Evolutionary conservation across 2,888 invertebrate genomes (phyloP).

Genomic region (Apantesis nais): DNA sequence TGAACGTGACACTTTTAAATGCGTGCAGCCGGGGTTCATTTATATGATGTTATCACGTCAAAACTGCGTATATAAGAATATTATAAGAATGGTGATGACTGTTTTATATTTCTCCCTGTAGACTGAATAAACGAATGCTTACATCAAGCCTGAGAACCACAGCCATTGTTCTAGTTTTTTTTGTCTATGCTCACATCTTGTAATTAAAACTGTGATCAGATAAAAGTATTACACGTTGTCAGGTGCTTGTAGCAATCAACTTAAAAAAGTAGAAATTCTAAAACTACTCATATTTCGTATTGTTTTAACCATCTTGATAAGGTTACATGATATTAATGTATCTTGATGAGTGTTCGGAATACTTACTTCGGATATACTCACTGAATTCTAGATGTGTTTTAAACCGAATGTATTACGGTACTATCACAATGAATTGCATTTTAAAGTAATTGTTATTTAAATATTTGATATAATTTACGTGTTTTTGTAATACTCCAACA

Average conservation of each 20-base stretch:
- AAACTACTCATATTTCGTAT: slow-evolving; percentile 31
- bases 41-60: no score
- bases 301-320: slow-evolving; percentile 42
- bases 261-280: slow-evolving; percentile 30
- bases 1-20: no score
- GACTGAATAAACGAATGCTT: slow-evolving; percentile 27
- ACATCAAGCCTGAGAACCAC: slow-evolving; percentile 33
- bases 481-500: no score
- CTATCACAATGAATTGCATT: not conserved
- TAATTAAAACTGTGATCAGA: slow-evolving; percentile 47
- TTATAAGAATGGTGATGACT: not conserved
- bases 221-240: slow-evolving; percentile 40
- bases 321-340: slow-evolving; percentile 26
- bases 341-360: slow-evolving; percentile 18
- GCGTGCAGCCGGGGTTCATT: no score
- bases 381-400: not conserved
- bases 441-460: not conserved
- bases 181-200: slow-evolving; percentile 31
- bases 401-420: not conserved
- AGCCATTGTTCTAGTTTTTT: slow-evolving; percentile 21
- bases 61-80: not conserved
- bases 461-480: no score
- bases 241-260: slow-evolving; percentile 35
- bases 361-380: not conserved
- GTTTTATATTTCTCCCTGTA: slow-evolving; percentile 17